A percentile compares a stretch with the other conserved stretches of the same genome.
Evolutionary conservation across 2,888 invertebrate genomes (phyloP).

Genomic region (Cryptus armator): DNA sequence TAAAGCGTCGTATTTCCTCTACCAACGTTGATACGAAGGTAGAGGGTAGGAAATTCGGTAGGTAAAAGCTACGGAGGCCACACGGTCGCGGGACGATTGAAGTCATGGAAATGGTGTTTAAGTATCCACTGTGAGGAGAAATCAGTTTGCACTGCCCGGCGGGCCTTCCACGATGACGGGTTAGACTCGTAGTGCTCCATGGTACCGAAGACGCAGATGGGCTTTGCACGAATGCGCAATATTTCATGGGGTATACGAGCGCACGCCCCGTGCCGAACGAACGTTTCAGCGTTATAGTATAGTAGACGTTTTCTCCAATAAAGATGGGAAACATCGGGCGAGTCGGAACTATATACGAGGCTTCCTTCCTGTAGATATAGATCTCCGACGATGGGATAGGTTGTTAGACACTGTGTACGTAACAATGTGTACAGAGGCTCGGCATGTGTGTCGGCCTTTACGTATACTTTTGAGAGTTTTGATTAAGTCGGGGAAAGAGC

Average conservation of each 20-base stretch:
- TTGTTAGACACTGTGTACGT: background rate
- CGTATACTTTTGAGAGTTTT: background rate
- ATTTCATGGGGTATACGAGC: constrained; percentile 18
- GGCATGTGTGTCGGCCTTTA: background rate
- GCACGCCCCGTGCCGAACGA: constrained; percentile 10
- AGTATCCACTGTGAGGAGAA: background rate
- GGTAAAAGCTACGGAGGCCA: background rate
- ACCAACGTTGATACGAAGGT: background rate
- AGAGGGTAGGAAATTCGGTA: background rate
- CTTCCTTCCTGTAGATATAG: background rate
- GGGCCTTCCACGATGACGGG: constrained; percentile 27
- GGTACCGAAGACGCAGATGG: constrained; percentile 55
- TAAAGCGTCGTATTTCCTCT: background rate
- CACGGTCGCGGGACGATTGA: background rate
- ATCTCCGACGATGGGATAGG: background rate
- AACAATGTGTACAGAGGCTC: constrained; percentile 7
- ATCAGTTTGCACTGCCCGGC: constrained; percentile 53
- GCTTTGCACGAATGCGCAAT: constrained; percentile 50
- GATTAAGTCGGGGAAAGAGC: constrained; percentile 43
- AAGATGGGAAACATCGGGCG: constrained; percentile 44
- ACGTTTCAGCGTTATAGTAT: constrained; percentile 37
- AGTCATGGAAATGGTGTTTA: too few relatives aligned
- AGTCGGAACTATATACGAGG: background rate
- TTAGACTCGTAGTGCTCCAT: background rate
- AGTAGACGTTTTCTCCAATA: constrained; percentile 28